Base-by-base conservation (phyloP, 2,113 vertebrate genomes). In the Ptilonorhynchus violaceus region DNA sequence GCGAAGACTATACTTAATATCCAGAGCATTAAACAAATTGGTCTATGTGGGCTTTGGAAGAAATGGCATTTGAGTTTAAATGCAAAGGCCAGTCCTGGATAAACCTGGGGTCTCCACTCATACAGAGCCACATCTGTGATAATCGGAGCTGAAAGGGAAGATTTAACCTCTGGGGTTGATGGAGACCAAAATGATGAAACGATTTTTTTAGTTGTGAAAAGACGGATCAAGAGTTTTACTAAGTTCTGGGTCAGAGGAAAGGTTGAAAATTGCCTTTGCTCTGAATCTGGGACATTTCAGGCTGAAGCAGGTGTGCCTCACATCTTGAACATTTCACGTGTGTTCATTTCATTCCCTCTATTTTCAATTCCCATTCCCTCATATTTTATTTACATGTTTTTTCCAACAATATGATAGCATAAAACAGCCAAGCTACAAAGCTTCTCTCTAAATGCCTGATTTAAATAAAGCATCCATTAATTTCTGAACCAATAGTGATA, bases 91-190 rank as follows among this genome's bases (percentile, higher is more conserved):
- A 93, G 47, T 55, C 49, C 56, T 69, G 82, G 79, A 30, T 77
- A 85, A 94, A 85, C 31, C 67, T 3, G 5, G 28, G 92, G 83
- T 95, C 89, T 95, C 50, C 7, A 13, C 64, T 96, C 91, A 31
- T 72, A 64, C 46, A 74, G 73, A 96, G 96, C 42, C 93, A 95
- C 97, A 85, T 97, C 89, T 95, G 97, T 74, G 94, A 95, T 96
- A 98, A 98, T 97, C 44, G 91, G 92, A 73, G 58, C 89, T 95
- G 96, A 98, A 98, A 96, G 94, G 89, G 84, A 96, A 97, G 69
- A 37, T 88, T 96, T 97, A 96, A 97, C 96, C 92, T 97, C 95
- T 66, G 60, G 58, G 91, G 44, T 12, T 88, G 92, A 94, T 69
- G 76, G 70, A 95, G 77, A 85, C 63, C 52, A 53, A 82, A 91